These are phyloP conservation scores for Neotoma lepida DNA, from an alignment of 2,113 vertebrate species.

Conservation along the genomic window DNA sequence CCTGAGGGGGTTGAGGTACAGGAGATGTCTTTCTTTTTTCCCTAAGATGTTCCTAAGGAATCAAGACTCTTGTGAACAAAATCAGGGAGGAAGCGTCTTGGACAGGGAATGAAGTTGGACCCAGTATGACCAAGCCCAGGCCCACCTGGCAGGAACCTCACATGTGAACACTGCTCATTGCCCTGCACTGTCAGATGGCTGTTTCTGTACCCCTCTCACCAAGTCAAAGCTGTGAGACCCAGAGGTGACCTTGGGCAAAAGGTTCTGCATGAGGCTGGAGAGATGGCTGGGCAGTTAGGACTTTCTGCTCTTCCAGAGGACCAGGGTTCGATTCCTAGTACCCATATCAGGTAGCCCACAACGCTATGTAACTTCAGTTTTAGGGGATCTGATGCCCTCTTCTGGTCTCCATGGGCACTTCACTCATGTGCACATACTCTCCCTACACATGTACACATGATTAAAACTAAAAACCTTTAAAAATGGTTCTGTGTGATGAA, in stretches of 20 bases:
- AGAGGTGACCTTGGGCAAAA: not conserved
- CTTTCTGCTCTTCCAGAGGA: no score
- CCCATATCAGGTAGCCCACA: not conserved
- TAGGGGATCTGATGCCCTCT: not conserved
- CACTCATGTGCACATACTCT: not conserved
- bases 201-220: not conserved
- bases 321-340: not conserved
- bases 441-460: not conserved
- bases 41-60: not conserved
- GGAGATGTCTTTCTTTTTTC: not conserved
- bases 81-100: not conserved
- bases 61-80: not conserved
- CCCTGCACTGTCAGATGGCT: not conserved
- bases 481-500: not conserved
- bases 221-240: not conserved
- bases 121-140: rapidly evolving
- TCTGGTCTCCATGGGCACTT: not conserved
- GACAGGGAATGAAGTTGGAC: not conserved
- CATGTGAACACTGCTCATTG: no score
- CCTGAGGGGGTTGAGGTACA: not conserved
- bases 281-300: not conserved
- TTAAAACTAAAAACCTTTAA: not conserved
- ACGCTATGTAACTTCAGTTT: not conserved
- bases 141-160: not conserved
- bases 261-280: not conserved